Percentiles rank a stretch among this genome's conserved stretches.
phyloP scores from a whole-genome alignment of 1,140 invertebrate species.

The Camponotus floridanus region DNA sequence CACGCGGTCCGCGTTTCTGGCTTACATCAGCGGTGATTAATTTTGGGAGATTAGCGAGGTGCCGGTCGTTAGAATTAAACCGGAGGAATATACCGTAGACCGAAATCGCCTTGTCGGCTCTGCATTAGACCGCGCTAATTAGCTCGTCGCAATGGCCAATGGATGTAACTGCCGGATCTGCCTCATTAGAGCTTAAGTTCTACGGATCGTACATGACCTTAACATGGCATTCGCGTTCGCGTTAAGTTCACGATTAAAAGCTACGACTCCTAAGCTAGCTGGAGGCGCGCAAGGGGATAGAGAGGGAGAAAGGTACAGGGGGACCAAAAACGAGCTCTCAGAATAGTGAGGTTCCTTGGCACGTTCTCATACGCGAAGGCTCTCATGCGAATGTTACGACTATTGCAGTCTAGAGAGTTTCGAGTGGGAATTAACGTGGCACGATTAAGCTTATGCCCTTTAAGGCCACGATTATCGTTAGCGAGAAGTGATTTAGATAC shows the following conservation, averaged over 20 bases:
- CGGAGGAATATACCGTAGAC: constrained; percentile 31
- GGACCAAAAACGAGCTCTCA: neutral
- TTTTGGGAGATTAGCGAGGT: constrained; percentile 76
- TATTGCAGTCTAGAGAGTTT: constrained; percentile 76
- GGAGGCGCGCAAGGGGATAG: neutral
- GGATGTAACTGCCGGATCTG: constrained; percentile 28
- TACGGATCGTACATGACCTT: constrained; percentile 64
- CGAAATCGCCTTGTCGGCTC: constrained; percentile 64
- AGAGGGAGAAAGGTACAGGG: neutral
- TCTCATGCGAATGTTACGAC: constrained; percentile 75
- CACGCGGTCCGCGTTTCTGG: constrained; percentile 49
- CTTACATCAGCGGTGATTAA: constrained; percentile 75
- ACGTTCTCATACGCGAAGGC: constrained; percentile 72
- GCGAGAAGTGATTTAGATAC: constrained; percentile 76
- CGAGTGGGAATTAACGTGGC: constrained; percentile 72
- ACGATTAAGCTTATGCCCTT: constrained; percentile 72
- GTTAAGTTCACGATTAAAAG: constrained; percentile 71
- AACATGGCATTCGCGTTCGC: constrained; percentile 65
- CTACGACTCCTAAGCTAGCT: constrained; percentile 58
- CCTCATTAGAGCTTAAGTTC: constrained; percentile 19
- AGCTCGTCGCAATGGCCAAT: constrained; percentile 31
- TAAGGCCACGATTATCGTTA: constrained; percentile 74
- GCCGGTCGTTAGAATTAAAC: constrained; percentile 73
- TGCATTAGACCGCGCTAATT: constrained; percentile 69
- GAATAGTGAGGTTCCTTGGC: constrained; percentile 71